Percentiles rank a stretch among this genome's conserved stretches.
Conservation (phyloP, 2,113 vertebrate species). For the Sigmodon hispidus region DNA sequence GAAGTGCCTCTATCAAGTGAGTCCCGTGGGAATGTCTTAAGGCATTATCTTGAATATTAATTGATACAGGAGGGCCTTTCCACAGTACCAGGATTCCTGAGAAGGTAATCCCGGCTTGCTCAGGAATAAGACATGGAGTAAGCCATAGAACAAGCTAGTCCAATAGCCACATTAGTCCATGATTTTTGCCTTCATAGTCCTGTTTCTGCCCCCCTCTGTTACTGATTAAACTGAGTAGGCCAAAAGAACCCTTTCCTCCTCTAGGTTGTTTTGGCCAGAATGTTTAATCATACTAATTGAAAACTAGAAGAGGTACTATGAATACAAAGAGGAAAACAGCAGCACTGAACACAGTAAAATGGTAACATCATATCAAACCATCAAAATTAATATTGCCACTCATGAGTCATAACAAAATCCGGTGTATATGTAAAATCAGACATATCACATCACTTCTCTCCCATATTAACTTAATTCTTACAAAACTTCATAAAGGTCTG, state of each 20-base stretch:
- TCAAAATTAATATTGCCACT: not conserved
- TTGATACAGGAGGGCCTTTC: not conserved
- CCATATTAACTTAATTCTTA: not conserved
- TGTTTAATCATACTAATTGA: not conserved
- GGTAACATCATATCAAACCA: not conserved
- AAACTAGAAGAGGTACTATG: not conserved
- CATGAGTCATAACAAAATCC: not conserved
- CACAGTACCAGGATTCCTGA: not conserved
- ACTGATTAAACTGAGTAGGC: not conserved
- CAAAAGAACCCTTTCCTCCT: not conserved
- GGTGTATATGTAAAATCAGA: not conserved
- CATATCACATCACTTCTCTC: not conserved
- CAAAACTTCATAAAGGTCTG: not conserved
- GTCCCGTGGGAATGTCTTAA: not conserved
- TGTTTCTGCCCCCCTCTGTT: not conserved
- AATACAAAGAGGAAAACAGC: constrained; percentile 6
- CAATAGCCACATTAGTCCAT: not conserved
- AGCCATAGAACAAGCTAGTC: not conserved
- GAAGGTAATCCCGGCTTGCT: not conserved
- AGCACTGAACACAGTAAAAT: not conserved
- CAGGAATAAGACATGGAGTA: not conserved
- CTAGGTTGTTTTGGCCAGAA: not conserved
- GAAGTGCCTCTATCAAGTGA: not conserved
- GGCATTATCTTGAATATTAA: not conserved
- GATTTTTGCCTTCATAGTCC: not conserved